Base-by-base conservation (phyloP, 1,140 invertebrate species). In the Zophobas morio region DNA sequence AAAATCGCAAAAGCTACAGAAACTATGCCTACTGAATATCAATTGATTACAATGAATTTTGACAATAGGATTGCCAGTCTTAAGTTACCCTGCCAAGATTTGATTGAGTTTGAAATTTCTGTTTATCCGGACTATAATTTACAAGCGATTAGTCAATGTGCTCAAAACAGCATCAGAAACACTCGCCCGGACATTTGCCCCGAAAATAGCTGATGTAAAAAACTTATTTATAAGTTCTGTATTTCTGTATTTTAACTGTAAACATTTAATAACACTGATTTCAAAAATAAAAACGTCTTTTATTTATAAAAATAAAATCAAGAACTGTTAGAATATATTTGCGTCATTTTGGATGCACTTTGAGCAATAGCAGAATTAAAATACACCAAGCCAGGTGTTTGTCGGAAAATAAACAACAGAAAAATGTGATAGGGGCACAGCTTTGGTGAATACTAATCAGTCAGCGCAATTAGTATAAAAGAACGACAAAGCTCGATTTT, bases 401-500 rank as follows among this genome's bases (percentile, higher is more conserved):
- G 20, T 20, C 20, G 20, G 20, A 20, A 20, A 20, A 20, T 20
- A 20, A 20, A 20, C 20, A 20, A 20, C 20, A 20, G 20, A 20
- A 20, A 20, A 20, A 20, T 20, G 20, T 20, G 20, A 20, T 20
- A 20, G 20, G 20, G 20, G 20, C 20, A 20, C 20, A 20, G 20
- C 20, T 20, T 20, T 20, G 20, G 20, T 20, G 20, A 20, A 20
- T 20, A 20, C 20, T 20, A 51, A 51, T 51, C 4, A 51, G 4
- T 51, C n/a, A 51, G 20, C 3, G 20, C n/a, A n/a, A n/a, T 51
- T 20, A 6, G 20, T 66, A 66, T 66, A 66, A 32, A 66, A 42
- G 39, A 37, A 46, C 1, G 35, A 32, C 39, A 0, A 0, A 3
- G 39, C 60, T 42, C n/a, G 3, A 32, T 1, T 32, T 5, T 36